A percentile compares a stretch with the other conserved stretches of the same genome.
phyloP scores from a whole-genome alignment of 2,888 invertebrate species.

The Petrolisthes cinctipes region DNA sequence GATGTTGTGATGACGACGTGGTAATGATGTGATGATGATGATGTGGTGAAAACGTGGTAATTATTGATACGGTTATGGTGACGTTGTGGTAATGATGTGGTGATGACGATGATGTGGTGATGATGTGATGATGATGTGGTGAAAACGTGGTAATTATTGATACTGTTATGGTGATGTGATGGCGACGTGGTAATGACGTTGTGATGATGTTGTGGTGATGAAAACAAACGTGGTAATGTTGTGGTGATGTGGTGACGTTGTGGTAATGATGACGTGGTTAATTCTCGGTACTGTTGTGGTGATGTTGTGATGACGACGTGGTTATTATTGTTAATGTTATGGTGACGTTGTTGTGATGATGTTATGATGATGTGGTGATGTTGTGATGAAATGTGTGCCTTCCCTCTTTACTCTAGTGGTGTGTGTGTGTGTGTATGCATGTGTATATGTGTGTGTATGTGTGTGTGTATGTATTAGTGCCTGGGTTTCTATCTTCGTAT shows the following conservation, averaged over 20 bases:
- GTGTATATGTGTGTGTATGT: background rate
- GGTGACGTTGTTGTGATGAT: background rate
- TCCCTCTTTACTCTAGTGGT: background rate
- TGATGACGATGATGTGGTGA: too few species aligned
- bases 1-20: background rate
- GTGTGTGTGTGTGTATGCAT: background rate
- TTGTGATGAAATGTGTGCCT: background rate
- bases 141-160: too few species aligned
- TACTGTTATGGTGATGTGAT: too few species aligned
- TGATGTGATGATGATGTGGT: too few species aligned
- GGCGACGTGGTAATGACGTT: too few species aligned
- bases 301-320: background rate
- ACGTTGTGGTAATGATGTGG: too few species aligned
- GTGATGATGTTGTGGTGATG: too few species aligned
- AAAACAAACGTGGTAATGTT: too few species aligned
- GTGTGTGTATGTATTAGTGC: constrained; percentile 9
- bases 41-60: too few species aligned
- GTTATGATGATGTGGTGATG: background rate
- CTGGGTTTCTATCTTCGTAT: constrained; percentile 13
- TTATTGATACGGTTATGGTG: too few species aligned
- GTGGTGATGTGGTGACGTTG: too few species aligned
- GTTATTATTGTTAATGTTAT: background rate
- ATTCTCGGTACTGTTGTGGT: background rate
- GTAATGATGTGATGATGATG: background rate
- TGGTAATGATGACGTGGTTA: too few species aligned